A percentile compares a stretch with the other conserved stretches of the same genome.
Conservation (phyloP, 2,888 invertebrate species). For the Stenichneumon culpator region DNA sequence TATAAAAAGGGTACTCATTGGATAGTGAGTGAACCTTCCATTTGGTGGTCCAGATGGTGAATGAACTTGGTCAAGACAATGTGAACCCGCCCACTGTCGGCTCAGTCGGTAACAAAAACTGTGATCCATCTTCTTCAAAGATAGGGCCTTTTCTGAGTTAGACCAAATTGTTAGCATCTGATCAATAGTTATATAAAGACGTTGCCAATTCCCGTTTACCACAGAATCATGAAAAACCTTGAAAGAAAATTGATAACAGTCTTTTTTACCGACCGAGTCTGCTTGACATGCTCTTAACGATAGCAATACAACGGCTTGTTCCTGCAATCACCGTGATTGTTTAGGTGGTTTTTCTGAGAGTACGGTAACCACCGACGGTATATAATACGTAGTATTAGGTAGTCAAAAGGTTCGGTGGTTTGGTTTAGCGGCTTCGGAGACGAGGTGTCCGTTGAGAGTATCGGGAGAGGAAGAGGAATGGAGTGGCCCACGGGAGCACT, state of each 20-base stretch:
- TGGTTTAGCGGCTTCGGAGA: slow-evolving; percentile 51
- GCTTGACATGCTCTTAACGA: neutral
- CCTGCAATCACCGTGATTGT: neutral
- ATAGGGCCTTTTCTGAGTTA: too few relatives aligned
- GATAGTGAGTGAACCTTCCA: neutral
- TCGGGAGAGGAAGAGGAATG: slow-evolving; percentile 73
- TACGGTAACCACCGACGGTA: neutral
- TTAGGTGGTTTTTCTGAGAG: neutral
- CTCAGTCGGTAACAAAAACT: too few relatives aligned
- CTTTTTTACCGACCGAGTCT: neutral
- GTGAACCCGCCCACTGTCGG: too few relatives aligned
- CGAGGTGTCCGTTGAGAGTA: slow-evolving; percentile 71
- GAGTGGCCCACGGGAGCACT: slow-evolving; percentile 78
- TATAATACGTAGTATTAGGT: slow-evolving; percentile 2
- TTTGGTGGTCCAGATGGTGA: too few relatives aligned
- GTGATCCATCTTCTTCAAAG: too few relatives aligned
- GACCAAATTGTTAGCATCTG: too few relatives aligned
- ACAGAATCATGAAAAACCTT: too few relatives aligned
- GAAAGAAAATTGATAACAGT: too few relatives aligned
- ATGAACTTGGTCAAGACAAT: too few relatives aligned
- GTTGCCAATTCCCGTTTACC: too few relatives aligned
- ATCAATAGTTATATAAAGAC: too few relatives aligned
- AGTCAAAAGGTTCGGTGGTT: slow-evolving; percentile 32
- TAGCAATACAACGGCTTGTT: neutral
- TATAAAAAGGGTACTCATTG: neutral